Percentiles rank a stretch among this genome's conserved stretches.
Conservation (phyloP, 2,888 invertebrate species). For the Microctonus aethiopoides region DNA sequence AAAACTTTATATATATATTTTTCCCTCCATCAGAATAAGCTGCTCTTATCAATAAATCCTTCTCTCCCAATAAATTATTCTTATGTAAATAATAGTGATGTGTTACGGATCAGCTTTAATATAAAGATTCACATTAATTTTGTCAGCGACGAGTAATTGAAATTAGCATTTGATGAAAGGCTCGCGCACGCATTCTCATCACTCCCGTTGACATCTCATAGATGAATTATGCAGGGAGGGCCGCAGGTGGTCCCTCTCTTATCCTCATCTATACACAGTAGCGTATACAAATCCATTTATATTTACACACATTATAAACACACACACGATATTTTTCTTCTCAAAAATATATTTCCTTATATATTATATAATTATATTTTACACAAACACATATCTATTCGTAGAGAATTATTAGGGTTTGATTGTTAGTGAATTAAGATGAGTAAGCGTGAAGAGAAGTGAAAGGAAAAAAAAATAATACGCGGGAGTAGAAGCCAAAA, state of each 20-base stretch:
- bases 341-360: no score
- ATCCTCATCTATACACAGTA: not conserved
- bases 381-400: no score
- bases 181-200: slow-evolving; percentile 45
- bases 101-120: no score
- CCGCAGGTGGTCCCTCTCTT: slow-evolving; percentile 39
- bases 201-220: slow-evolving; percentile 42
- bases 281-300: slow-evolving; percentile 21
- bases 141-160: slow-evolving; percentile 47
- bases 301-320: not conserved
- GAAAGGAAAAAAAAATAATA: slow-evolving; percentile 7
- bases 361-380: no score
- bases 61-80: slow-evolving; percentile 44
- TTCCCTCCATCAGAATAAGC: not conserved
- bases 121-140: no score
- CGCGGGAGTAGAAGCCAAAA: slow-evolving; percentile 1
- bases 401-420: no score
- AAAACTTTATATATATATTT: no score
- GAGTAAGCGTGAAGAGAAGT: not conserved
- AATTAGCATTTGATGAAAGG: slow-evolving; percentile 52
- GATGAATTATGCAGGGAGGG: slow-evolving; percentile 48
- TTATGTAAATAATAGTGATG: no score
- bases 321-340: no score
- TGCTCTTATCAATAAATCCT: slow-evolving; percentile 36
- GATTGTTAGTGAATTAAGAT: slow-evolving; percentile 12